Evolutionary conservation across 1,140 invertebrate genomes (phyloP).

Genomic region (Bombus superbus): DNA sequence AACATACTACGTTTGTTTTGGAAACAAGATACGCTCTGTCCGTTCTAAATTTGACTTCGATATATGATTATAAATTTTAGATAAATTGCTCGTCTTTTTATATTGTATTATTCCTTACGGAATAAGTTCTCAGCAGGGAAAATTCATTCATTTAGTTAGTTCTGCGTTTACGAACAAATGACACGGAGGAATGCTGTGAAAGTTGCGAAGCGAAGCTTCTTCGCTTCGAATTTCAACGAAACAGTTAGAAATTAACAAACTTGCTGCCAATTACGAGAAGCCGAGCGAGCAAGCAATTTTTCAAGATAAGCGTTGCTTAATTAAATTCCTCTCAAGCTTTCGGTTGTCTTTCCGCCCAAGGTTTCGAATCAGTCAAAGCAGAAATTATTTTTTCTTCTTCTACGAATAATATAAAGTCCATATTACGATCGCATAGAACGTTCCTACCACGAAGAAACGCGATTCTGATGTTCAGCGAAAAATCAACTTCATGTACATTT

Average conservation of each 20-base stretch:
- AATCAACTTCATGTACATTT: too few species aligned
- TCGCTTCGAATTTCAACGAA: slow-evolving; percentile 3
- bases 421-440: too few species aligned
- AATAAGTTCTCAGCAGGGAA: background rate
- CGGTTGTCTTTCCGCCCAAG: background rate
- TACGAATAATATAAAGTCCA: background rate
- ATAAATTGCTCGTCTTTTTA: background rate
- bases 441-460: background rate
- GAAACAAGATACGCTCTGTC: too few species aligned
- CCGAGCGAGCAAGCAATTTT: background rate
- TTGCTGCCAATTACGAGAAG: background rate
- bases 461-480: background rate
- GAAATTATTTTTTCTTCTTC: background rate
- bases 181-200: background rate
- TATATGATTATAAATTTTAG: too few species aligned
- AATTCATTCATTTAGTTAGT: background rate
- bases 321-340: slow-evolving; percentile 8
- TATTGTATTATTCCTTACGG: too few species aligned
- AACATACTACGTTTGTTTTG: fast-evolving
- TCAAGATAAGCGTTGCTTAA: slow-evolving; percentile 17
- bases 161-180: background rate
- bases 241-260: slow-evolving; percentile 4
- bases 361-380: background rate
- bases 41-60: too few species aligned
- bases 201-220: background rate